Base-by-base conservation (phyloP, 2,113 vertebrate genomes). In the Polyodon spathula region DNA sequence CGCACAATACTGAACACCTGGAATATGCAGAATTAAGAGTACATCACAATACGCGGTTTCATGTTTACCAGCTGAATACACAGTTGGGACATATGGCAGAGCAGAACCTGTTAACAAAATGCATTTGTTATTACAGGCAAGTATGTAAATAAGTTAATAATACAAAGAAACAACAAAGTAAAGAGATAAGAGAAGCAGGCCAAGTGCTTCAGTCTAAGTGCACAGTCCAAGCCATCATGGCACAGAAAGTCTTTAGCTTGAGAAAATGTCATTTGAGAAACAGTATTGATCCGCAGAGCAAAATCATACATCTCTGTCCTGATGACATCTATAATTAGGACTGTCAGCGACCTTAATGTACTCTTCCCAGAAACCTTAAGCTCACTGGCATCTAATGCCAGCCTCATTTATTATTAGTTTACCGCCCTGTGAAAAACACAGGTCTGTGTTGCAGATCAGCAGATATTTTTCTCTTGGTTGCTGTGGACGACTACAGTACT, bases 21-120 rank as follows among this genome's bases (percentile, higher is more conserved):
- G 76, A 54, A 59, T 56, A 68, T 68, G 71, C 76, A 79, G 74
- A 75, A 72, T 75, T 57, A 56, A 55, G 68, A 60, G 69, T 68
- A 3, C 10, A 43, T 59, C n/a, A n/a, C n/a, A n/a, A n/a, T n/a
- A n/a, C n/a, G n/a, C n/a, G n/a, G n/a, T n/a, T n/a, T n/a, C n/a
- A n/a, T n/a, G n/a, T n/a, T n/a, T 66, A 66, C 63, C 69, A 74
- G 70, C 68, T 65, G 65, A 75, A 72, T 64, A 27, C 40, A 64
- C 72, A 70, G 73, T 59, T 60, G 63, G 69, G 0, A 67, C 73
- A 73, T 75, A 76, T 73, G 74, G 68, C 9, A 55, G 40, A 56
- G 61, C 58, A 68, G 58, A 64, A 60, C 38, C 57, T n/a, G 67
- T 66, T 67, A 52, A 54, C 54, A 16, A 1, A 41, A 68, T 70